These are phyloP conservation scores for Drosophila willistoni DNA, from an alignment of 1,140 invertebrate species.

Conservation along the genomic window DNA sequence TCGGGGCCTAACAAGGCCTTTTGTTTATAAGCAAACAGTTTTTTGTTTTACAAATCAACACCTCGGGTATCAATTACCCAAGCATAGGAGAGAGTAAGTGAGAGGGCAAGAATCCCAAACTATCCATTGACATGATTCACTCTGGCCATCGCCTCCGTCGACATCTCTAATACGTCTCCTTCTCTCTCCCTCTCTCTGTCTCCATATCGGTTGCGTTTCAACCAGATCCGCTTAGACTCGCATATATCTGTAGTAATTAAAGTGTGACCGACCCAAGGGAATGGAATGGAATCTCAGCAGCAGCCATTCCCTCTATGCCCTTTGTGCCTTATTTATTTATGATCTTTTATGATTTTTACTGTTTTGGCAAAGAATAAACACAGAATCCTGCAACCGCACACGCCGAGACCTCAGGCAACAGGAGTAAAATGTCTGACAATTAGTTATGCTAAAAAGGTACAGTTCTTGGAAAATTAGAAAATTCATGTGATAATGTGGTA, in stretches of 20 bases:
- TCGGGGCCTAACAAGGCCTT: conserved; percentile 62
- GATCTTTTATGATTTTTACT: conserved; percentile 74
- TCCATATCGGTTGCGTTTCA: conserved; percentile 57
- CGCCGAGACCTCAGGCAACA: conserved; percentile 45
- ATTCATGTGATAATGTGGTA: conserved; percentile 42
- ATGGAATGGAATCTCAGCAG: conserved; percentile 25
- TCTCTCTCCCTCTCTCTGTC: conserved; percentile 13
- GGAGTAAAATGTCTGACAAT: conserved; percentile 30
- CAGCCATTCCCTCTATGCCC: not conserved
- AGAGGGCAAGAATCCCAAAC: not conserved
- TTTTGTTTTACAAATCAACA: conserved; percentile 80
- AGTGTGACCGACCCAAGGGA: conserved; percentile 68
- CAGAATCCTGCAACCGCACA: conserved; percentile 61
- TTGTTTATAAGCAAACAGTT: conserved; percentile 78
- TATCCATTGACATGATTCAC: conserved; percentile 50
- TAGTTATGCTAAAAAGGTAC: conserved; percentile 55
- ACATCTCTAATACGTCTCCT: conserved; percentile 39
- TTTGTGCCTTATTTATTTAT: conserved; percentile 71
- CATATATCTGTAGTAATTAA: conserved; percentile 77
- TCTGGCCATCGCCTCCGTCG: conserved; percentile 16
- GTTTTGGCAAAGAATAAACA: conserved; percentile 54
- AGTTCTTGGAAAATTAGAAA: conserved; percentile 30
- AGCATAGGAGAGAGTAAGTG: conserved; percentile 6
- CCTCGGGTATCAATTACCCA: conserved; percentile 76
- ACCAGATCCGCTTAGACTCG: conserved; percentile 64